Evolutionary conservation across 2,113 vertebrate species (phyloP).

Genomic region (Gopherus flavomarginatus): DNA sequence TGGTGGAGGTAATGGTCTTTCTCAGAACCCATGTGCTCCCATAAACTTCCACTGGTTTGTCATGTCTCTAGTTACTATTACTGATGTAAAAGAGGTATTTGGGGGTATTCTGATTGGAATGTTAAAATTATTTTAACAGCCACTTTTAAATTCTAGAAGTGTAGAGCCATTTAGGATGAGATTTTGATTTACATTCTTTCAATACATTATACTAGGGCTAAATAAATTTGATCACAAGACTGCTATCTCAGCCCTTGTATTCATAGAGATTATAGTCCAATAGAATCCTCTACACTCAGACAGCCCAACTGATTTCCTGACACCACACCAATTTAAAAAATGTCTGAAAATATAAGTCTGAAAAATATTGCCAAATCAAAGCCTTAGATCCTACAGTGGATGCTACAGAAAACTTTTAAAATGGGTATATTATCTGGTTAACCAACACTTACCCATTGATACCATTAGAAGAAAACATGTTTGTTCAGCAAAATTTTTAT

Average conservation of each 20-base stretch:
- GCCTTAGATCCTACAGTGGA: not conserved
- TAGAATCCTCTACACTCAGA: not conserved
- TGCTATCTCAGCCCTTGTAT: not conserved
- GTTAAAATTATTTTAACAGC: not conserved
- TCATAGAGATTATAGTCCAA: not conserved
- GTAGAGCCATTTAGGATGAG: not conserved
- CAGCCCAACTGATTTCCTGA: not conserved
- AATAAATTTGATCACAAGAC: not conserved
- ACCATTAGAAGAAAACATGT: not conserved
- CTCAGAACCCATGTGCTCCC: not conserved
- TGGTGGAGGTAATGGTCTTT: not conserved
- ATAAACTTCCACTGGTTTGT: not conserved
- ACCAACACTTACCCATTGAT: not conserved
- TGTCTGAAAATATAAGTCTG: no score
- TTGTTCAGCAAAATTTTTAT: not conserved
- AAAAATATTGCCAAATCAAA: not conserved
- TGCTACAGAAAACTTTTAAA: not conserved
- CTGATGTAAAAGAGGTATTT: not conserved
- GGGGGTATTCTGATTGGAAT: not conserved
- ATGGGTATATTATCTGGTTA: not conserved
- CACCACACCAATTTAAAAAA: not conserved
- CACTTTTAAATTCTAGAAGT: not conserved
- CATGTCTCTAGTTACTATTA: not conserved
- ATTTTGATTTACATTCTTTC: not conserved
- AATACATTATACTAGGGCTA: not conserved